Evolutionary conservation across 2,888 invertebrate genomes (phyloP).

Genomic region (Papilio gigon): DNA sequence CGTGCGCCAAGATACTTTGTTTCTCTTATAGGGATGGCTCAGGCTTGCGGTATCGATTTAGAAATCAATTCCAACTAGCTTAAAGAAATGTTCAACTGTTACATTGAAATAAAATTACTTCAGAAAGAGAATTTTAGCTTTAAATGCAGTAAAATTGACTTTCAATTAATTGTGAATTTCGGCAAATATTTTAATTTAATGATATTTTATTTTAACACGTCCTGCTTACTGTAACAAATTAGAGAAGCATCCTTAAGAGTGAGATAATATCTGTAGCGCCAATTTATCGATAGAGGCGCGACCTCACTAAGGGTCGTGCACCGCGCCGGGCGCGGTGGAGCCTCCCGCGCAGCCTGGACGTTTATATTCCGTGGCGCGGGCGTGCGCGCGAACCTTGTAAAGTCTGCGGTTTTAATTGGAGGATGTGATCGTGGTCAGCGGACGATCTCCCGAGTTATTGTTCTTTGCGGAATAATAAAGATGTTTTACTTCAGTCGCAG

Average conservation of each 20-base stretch:
- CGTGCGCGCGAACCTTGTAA: slow-evolving; percentile 69
- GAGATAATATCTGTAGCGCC: slow-evolving; percentile 2
- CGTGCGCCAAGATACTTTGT: slow-evolving; percentile 53
- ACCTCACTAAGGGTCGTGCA: slow-evolving; percentile 49
- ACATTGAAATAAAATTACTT: not conserved
- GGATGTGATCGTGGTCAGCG: slow-evolving; percentile 52
- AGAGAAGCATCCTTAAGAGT: not conserved
- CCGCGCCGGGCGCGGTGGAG: slow-evolving; percentile 47
- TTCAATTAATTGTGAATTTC: not conserved
- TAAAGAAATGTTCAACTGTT: not conserved
- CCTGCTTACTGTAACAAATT: not conserved
- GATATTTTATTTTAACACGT: not conserved
- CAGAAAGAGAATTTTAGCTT: not conserved
- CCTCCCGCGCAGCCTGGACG: slow-evolving; percentile 50
- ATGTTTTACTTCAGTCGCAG: slow-evolving; percentile 35
- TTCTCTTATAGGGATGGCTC: slow-evolving; percentile 44
- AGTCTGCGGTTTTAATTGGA: slow-evolving; percentile 71
- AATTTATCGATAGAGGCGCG: slow-evolving; percentile 41
- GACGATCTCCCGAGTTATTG: slow-evolving; percentile 34
- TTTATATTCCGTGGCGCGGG: slow-evolving; percentile 56
- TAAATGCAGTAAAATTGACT: not conserved
- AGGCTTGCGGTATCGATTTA: slow-evolving; percentile 42
- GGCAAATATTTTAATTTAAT: not conserved
- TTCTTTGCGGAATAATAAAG: slow-evolving; percentile 37
- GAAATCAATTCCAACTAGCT: slow-evolving; percentile 22